Evolutionary conservation across 2,888 invertebrate species (phyloP), one percentile per base, ranked within the genome.

Genomic region (Lordiphosa andalusiaca): DNA sequence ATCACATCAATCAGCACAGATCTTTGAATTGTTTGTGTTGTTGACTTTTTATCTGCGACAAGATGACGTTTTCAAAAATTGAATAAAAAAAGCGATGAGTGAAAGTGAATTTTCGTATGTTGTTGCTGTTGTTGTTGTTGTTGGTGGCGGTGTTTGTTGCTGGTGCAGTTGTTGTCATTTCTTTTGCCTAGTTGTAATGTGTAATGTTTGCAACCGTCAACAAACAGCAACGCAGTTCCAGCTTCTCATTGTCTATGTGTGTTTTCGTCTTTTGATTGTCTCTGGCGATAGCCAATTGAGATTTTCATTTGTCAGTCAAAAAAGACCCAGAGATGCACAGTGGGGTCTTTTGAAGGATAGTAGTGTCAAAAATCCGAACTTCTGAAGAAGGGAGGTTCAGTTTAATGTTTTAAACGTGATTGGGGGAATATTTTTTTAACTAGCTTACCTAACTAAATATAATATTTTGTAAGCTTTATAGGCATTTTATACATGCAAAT

Each of bases 221-320:
- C 60, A 67, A 48, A 51, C 35, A 33, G 10, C 50, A 49, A 35
- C 25, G n/a, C 16, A 48, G 49, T 35, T 56, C 52, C 47, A 62
- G 60, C 62, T 63, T 63, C 66, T 63, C 63, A 66, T 66, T 52
- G 66, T 35, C 66, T 66, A 55, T 55, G 38, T 50, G 55, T 67
- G 48, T 56, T 54, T 52, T 55, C 63, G 81, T 70, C 77, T 76
- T 67, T 81, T 73, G 84, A 84, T 81, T 84, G 84, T 81, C 81
- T 81, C 77, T 69, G 57, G 81, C 73, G 83, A 71, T 82, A 78
- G 84, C 75, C 80, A 80, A 80, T 80, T 84, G 84, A 84, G 80
- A 63, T 84, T 80, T 80, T 80, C 78, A 80, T 80, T 80, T 84
- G 80, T 80, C 80, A 84, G 83, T 81, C 77, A 70, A 59, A 65